These are phyloP conservation scores for Lymantria dispar DNA, from an alignment of 2,888 invertebrate genomes.

Conservation along the genomic window DNA sequence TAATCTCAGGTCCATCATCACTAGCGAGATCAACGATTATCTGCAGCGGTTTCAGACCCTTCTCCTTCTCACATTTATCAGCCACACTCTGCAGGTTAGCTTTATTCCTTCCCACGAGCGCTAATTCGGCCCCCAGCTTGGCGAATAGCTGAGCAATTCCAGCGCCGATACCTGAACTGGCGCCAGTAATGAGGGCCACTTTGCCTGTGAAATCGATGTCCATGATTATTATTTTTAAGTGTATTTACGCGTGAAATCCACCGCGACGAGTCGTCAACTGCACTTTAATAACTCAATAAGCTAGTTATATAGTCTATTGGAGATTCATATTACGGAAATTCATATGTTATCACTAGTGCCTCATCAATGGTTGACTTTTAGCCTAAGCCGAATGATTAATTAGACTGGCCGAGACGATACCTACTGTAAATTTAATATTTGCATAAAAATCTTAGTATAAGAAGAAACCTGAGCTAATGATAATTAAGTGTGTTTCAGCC, in stretches of 20 bases:
- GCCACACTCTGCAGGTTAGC: background rate
- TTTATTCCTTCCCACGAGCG: background rate
- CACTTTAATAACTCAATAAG: too few species aligned
- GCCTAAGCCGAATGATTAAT: too few species aligned
- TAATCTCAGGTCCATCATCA: background rate
- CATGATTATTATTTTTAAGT: background rate
- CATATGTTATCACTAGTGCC: too few species aligned
- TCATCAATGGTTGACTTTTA: too few species aligned
- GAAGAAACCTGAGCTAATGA: too few species aligned
- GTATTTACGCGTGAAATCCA: background rate
- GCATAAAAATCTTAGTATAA: too few species aligned
- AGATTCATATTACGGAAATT: too few species aligned
- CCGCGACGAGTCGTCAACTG: background rate
- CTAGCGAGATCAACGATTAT: background rate
- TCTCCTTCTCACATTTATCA: background rate
- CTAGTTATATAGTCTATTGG: too few species aligned
- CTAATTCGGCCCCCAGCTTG: background rate
- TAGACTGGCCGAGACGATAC: too few species aligned
- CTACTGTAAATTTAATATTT: too few species aligned
- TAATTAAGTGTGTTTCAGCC: too few species aligned
- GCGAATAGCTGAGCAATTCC: background rate
- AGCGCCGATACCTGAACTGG: background rate
- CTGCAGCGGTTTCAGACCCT: background rate
- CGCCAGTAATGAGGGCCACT: background rate
- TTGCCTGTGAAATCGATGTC: background rate